Evolutionary conservation across 2,888 invertebrate genomes (phyloP).

Genomic region (Taphrorychus bicolor): DNA sequence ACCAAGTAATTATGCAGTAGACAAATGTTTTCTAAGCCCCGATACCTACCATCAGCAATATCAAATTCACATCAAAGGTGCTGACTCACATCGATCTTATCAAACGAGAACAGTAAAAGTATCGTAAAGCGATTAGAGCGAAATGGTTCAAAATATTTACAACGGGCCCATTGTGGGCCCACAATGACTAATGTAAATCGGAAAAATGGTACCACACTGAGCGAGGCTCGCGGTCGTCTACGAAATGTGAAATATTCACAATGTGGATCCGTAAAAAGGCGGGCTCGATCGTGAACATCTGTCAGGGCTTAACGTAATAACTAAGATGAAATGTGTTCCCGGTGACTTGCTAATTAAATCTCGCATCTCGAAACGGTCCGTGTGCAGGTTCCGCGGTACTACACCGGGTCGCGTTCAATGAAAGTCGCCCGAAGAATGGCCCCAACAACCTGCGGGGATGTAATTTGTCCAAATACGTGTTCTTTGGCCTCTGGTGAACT

Average conservation of each 20-base stretch:
- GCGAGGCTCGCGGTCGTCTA: constrained; percentile 43
- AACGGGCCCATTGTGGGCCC: constrained; percentile 30
- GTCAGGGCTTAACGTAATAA: constrained; percentile 53
- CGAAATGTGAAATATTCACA: constrained; percentile 46
- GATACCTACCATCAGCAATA: too few species aligned
- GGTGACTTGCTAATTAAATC: constrained; percentile 55
- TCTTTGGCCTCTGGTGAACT: too few species aligned
- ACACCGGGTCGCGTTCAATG: not conserved
- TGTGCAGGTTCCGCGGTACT: constrained; percentile 3
- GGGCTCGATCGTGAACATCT: constrained; percentile 52
- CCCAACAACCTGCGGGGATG: not conserved
- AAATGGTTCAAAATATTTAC: constrained; percentile 38
- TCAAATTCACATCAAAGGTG: too few species aligned
- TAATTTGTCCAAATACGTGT: too few species aligned
- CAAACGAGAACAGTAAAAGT: constrained; percentile 34
- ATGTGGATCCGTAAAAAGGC: constrained; percentile 45
- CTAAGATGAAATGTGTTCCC: constrained; percentile 52
- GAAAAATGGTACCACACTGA: constrained; percentile 43
- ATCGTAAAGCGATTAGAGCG: constrained; percentile 37
- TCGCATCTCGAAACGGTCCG: constrained; percentile 47
- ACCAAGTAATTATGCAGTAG: too few species aligned
- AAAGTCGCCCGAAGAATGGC: not conserved
- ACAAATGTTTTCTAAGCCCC: too few species aligned
- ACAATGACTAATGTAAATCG: constrained; percentile 38
- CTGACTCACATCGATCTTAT: constrained; percentile 36